These are phyloP conservation scores for Pelobates fuscus DNA, from an alignment of 2,113 vertebrate species.

Conservation along the genomic window DNA sequence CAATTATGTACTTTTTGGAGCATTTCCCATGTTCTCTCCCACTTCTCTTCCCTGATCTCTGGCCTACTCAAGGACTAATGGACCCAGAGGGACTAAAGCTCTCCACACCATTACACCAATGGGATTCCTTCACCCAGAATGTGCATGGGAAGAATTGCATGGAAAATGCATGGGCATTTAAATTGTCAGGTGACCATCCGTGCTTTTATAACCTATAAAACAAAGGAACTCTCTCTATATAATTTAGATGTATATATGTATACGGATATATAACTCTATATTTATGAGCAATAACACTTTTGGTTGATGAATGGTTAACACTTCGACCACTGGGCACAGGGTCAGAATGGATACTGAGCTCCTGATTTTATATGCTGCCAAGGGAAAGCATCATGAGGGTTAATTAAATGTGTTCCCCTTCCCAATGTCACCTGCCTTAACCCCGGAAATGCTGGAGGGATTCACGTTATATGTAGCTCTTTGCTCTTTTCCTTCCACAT, in stretches of 20 bases:
- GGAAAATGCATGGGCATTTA: constrained; percentile 51
- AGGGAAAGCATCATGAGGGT: constrained; percentile 25
- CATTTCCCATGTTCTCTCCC: neutral
- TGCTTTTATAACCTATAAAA: constrained; percentile 45
- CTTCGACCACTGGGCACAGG: constrained; percentile 27
- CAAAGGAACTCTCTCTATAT: constrained; percentile 42
- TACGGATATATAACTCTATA: constrained; percentile 48
- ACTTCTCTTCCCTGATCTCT: neutral
- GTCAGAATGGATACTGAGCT: constrained; percentile 32
- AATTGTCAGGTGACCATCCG: constrained; percentile 50
- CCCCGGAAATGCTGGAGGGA: constrained; percentile 32
- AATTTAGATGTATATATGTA: constrained; percentile 46
- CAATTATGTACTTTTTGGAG: constrained; percentile 21
- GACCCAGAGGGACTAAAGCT: constrained; percentile 12
- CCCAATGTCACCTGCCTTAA: constrained; percentile 31
- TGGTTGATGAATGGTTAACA: constrained; percentile 31
- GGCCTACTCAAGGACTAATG: constrained; percentile 17
- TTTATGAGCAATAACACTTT: constrained; percentile 52
- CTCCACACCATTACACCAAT: constrained; percentile 5
- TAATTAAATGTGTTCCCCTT: constrained; percentile 31
- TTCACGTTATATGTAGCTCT: constrained; percentile 38
- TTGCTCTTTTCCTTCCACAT: constrained; percentile 2
- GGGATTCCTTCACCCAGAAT: constrained; percentile 38
- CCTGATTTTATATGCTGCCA: constrained; percentile 26
- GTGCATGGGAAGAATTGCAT: constrained; percentile 50